Evolutionary conservation across 2,888 invertebrate species (phyloP), one percentile per base, ranked within the genome.

Genomic region (Drosophila infuscata): DNA sequence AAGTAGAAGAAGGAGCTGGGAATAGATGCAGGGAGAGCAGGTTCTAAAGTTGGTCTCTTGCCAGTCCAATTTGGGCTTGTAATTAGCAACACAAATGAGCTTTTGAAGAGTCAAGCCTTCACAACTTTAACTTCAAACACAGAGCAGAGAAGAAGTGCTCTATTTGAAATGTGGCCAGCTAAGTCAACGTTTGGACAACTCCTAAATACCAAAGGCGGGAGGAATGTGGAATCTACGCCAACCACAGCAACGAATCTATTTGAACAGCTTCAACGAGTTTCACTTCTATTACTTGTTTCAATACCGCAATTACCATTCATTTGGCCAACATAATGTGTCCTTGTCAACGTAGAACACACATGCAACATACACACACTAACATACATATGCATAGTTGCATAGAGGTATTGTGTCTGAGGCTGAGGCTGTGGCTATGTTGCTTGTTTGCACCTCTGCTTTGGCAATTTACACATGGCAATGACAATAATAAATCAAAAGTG

Each of bases 401-500:
- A 62, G 48, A 41, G 53, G 32, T 32, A 56, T 57, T 15, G 30
- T 57, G 38, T 61, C 62, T 61, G 25, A 25, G 25, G 25, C 25
- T 25, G 67, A 35, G 15, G 52, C 67, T 74, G 62, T 68, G 63
- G 57, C 69, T 76, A 63, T 75, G 71, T 60, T 70, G 72, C 85
- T 82, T 87, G 88, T 85, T 89, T 85, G 90, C 87, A 87, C 87
- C 87, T 87, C 82, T 79, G 88, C 85, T 79, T 89, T 89, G 86
- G 77, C 87, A 88, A 88, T 88, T 88, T 88, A 85, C 87, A 88
- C 88, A 88, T 79, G 78, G 83, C 90, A 81, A 88, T 88, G 89
- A 90, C 87, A 86, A 88, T 89, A 89, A 88, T 88, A 88, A 88
- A 88, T 88, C 88, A 88, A 88, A 88, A 88, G 88, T 88, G 88